Evolutionary conservation across 2,888 invertebrate species (phyloP).

Genomic region (Cremastinae sp.): DNA sequence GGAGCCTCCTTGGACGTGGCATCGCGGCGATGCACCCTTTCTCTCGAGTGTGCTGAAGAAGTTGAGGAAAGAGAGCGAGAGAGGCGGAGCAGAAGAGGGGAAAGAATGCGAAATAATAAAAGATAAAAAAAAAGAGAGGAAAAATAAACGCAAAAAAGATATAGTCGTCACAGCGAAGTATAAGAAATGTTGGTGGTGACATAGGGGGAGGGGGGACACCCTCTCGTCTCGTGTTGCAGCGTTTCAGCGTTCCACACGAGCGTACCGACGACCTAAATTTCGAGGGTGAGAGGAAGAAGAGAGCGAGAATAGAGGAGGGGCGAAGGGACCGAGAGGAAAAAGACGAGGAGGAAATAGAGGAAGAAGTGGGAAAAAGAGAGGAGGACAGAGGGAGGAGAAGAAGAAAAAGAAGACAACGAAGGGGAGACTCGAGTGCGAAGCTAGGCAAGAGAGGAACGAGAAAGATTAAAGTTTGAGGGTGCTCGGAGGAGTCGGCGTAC

Average conservation of each 20-base stretch:
- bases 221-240: constrained; percentile 61
- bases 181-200: constrained; percentile 32
- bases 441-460: constrained; percentile 53
- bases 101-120: neutral
- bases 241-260: constrained; percentile 47
- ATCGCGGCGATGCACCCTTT: constrained; percentile 53
- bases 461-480: constrained; percentile 63
- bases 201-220: constrained; percentile 22
- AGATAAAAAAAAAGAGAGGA: constrained; percentile 27
- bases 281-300: constrained; percentile 48
- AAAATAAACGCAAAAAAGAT: constrained; percentile 19
- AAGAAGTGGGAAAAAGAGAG: constrained; percentile 27
- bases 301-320: no score
- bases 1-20: constrained; percentile 56
- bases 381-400: constrained; percentile 8
- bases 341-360: constrained; percentile 28
- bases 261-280: constrained; percentile 59
- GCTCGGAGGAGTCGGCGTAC: constrained; percentile 18
- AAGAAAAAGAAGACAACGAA: neutral
- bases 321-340: constrained; percentile 19
- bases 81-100: constrained; percentile 21
- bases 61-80: constrained; percentile 33
- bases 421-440: constrained; percentile 47
- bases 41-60: constrained; percentile 57
- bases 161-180: constrained; percentile 46